phyloP scores from a whole-genome alignment of 2,113 vertebrate species.

The Pollimyrus isidori region DNA sequence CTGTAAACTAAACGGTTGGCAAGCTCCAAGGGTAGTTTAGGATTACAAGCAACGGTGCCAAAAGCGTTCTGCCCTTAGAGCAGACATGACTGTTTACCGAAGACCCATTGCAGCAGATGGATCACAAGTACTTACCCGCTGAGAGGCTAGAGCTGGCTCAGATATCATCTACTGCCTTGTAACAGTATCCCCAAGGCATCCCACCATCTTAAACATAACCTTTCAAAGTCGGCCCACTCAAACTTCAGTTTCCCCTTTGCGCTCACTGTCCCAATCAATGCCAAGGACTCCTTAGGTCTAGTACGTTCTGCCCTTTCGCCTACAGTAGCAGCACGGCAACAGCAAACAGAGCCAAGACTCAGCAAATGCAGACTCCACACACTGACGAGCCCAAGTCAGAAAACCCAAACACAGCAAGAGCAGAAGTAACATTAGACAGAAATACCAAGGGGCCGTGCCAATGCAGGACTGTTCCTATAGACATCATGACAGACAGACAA shows the following conservation, averaged over 20 bases:
- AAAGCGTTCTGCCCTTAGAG: neutral
- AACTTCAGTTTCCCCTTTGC: neutral
- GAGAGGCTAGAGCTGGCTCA: neutral
- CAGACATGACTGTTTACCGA: neutral
- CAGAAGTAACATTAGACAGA: neutral
- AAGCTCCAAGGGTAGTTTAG: neutral
- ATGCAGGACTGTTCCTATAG: neutral
- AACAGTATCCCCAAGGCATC: neutral
- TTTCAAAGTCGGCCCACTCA: neutral
- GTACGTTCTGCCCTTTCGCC: neutral
- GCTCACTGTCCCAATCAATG: neutral
- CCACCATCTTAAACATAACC: slow-evolving; percentile 4
- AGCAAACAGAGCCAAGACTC: neutral
- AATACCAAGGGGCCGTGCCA: neutral
- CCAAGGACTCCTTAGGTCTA: neutral
- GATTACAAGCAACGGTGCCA: neutral
- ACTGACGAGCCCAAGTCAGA: neutral
- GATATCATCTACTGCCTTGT: neutral
- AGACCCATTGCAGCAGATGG: neutral
- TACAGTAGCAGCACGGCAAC: neutral
- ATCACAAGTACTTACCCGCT: neutral
- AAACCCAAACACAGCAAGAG: neutral
- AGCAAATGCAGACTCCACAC: neutral
- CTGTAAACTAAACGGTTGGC: slow-evolving; percentile 13
- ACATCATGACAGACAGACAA: neutral